Evolutionary conservation across 2,888 invertebrate species (phyloP).

Genomic region (Peribatodes rhomboidaria): DNA sequence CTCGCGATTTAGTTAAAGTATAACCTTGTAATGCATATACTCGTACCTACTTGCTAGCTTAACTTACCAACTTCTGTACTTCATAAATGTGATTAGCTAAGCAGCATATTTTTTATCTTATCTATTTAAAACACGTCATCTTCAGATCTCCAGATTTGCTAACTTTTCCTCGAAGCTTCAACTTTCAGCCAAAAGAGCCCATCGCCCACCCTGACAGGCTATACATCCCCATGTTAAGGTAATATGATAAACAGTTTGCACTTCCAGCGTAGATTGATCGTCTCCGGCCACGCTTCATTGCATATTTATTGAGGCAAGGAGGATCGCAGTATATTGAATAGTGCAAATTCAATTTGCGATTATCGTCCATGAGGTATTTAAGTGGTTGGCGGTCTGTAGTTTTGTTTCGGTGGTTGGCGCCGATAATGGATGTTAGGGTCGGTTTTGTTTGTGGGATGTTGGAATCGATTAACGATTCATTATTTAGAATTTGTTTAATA

Average conservation of each 20-base stretch:
- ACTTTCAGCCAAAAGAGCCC: not conserved
- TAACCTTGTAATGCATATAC: too few species aligned
- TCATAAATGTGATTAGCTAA: too few species aligned
- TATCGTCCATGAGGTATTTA: constrained; percentile 39
- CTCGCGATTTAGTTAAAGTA: too few species aligned
- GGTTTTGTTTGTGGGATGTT: not conserved
- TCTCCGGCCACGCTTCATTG: constrained; percentile 63
- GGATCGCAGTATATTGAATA: constrained; percentile 60
- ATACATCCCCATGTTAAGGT: constrained; percentile 59
- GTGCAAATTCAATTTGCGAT: constrained; percentile 58
- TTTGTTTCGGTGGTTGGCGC: constrained; percentile 19
- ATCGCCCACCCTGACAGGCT: constrained; percentile 37
- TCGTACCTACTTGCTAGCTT: too few species aligned
- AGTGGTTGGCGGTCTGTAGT: constrained; percentile 26
- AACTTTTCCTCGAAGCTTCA: not conserved
- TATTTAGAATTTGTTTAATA: not conserved
- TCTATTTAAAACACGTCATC: too few species aligned
- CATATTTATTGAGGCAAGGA: constrained; percentile 71
- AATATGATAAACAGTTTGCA: constrained; percentile 76
- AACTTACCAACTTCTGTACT: too few species aligned
- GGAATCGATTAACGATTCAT: not conserved
- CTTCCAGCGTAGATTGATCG: constrained; percentile 72
- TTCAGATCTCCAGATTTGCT: not conserved
- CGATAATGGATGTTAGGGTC: constrained; percentile 13
- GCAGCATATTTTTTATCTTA: too few species aligned